These are phyloP conservation scores for Pachypanchax playfairii DNA, from an alignment of 2,113 vertebrate genomes.

Conservation along the genomic window DNA sequence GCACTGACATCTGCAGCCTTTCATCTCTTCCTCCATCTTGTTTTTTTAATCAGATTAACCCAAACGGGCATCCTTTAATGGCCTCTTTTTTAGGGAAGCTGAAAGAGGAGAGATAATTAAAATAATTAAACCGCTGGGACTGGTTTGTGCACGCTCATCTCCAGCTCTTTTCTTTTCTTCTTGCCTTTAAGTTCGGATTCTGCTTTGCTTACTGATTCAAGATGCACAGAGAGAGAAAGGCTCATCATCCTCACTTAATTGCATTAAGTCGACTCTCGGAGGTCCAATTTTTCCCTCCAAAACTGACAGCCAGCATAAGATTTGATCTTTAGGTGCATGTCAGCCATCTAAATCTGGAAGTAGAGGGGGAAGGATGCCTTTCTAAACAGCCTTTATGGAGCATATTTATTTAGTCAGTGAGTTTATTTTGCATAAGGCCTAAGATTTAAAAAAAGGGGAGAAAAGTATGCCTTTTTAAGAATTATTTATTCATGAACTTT, in stretches of 20 bases:
- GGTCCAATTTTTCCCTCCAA: constrained; percentile 72
- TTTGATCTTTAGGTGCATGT: constrained; percentile 67
- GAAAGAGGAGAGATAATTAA: constrained; percentile 91
- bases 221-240: constrained; percentile 64
- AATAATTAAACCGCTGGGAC: constrained; percentile 92
- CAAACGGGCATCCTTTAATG: constrained; percentile 90
- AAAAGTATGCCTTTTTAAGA: constrained; percentile 72
- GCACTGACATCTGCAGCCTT: constrained; percentile 84
- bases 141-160: constrained; percentile 58
- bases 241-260: constrained; percentile 79
- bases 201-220: constrained; percentile 76
- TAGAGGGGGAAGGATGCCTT: constrained; percentile 50
- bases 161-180: constrained; percentile 76
- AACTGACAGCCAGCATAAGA: constrained; percentile 58
- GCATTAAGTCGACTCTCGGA: constrained; percentile 77
- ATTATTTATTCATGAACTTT: constrained; percentile 86
- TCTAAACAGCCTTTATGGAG: constrained; percentile 74
- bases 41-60: constrained; percentile 87
- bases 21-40: constrained; percentile 85
- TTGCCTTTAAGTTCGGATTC: constrained; percentile 79
- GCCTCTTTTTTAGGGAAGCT: constrained; percentile 79
- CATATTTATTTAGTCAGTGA: constrained; percentile 73
- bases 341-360: constrained; percentile 69
- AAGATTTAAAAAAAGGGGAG: constrained; percentile 48
- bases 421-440: constrained; percentile 70